Evolutionary conservation across 2,113 vertebrate species (phyloP).

Genomic region (Lathamus discolor): DNA sequence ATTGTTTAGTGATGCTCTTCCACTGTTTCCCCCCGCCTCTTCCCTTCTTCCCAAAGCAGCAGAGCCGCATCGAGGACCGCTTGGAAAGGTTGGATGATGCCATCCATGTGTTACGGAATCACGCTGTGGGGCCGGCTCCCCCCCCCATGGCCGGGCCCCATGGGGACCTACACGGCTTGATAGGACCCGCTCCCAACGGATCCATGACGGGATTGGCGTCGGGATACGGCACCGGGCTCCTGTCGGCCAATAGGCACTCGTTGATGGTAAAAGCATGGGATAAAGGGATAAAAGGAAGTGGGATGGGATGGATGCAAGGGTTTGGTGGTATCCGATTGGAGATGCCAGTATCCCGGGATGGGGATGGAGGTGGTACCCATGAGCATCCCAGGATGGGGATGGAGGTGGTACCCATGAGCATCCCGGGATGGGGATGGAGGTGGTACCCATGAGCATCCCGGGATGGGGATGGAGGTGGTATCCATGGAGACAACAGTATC

Average conservation of each 20-base stretch:
- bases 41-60: conserved; percentile 64
- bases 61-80: conserved; percentile 95
- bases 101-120: conserved; percentile 92
- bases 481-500: too few relatives aligned
- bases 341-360: too few relatives aligned
- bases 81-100: conserved; percentile 95
- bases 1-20: neutral
- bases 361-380: too few relatives aligned
- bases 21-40: neutral
- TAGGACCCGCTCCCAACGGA: conserved; percentile 89
- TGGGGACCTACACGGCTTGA: conserved; percentile 54
- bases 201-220: conserved; percentile 86
- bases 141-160: conserved; percentile 76
- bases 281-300: neutral
- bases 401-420: too few relatives aligned
- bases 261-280: conserved; percentile 90
- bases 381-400: too few relatives aligned
- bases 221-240: conserved; percentile 87
- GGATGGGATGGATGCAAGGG: too few relatives aligned
- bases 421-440: too few relatives aligned
- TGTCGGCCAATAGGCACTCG: conserved; percentile 91
- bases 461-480: too few relatives aligned
- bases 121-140: conserved; percentile 87
- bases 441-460: too few relatives aligned
- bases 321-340: too few relatives aligned